These are phyloP conservation scores for Pyralis farinalis DNA, from an alignment of 2,888 invertebrate genomes.

Conservation along the genomic window DNA sequence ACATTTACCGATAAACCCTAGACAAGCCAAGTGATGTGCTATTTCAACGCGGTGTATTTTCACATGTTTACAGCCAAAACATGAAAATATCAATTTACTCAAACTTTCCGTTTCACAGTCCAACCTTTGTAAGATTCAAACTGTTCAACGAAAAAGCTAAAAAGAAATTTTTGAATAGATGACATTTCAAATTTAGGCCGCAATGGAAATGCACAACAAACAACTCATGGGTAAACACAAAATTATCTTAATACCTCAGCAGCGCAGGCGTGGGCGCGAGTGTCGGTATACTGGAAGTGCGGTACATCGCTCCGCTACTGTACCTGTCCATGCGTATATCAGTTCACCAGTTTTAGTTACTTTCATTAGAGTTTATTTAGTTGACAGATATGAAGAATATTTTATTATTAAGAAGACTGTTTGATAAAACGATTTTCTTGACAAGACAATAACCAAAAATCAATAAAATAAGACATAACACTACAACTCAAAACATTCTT, in stretches of 20 bases:
- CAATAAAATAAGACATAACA: too few relatives aligned
- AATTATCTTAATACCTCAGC: slow-evolving; percentile 82
- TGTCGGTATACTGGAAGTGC: slow-evolving; percentile 95
- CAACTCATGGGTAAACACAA: slow-evolving; percentile 54
- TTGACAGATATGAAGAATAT: slow-evolving; percentile 1
- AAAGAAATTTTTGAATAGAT: slow-evolving; percentile 4
- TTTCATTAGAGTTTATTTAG: slow-evolving; percentile 8
- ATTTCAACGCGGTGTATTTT: slow-evolving; percentile 36
- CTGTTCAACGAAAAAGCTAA: background rate
- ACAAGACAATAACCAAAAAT: too few relatives aligned
- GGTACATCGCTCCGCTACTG: slow-evolving; percentile 88
- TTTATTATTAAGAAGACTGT: too few relatives aligned
- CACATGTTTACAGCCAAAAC: slow-evolving; percentile 41
- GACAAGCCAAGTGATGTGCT: slow-evolving; percentile 55
- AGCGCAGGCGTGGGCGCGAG: slow-evolving; percentile 86
- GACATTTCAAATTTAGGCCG: slow-evolving; percentile 36
- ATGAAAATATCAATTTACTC: slow-evolving; percentile 10
- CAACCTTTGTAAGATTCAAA: background rate
- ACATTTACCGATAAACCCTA: slow-evolving; percentile 41
- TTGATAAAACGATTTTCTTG: too few relatives aligned
- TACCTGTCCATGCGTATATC: slow-evolving; percentile 68
- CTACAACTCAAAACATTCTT: background rate
- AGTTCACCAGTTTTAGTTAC: slow-evolving; percentile 45
- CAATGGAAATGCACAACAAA: slow-evolving; percentile 40
- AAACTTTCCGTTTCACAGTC: slow-evolving; percentile 1